phyloP scores from a whole-genome alignment of 1,140 invertebrate species.

The Maconellicoccus hirsutus region DNA sequence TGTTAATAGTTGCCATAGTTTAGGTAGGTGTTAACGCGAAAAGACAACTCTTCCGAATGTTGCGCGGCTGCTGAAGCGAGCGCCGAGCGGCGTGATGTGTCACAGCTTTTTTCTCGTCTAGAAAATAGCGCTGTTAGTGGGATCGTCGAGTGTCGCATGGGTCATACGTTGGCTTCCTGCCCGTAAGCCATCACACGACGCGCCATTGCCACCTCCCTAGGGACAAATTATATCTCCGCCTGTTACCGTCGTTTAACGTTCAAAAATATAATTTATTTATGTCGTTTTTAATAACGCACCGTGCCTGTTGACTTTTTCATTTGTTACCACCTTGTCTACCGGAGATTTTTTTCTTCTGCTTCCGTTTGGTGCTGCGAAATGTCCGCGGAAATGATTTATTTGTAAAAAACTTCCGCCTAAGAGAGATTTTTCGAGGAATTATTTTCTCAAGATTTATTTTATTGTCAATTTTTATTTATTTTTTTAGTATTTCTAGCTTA shows the following conservation, averaged over 20 bases:
- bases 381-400: no score
- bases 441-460: no score
- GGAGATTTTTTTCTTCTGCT: no score
- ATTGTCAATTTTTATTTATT: no score
- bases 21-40: not conserved
- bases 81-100: not conserved
- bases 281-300: not conserved
- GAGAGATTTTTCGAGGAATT: no score
- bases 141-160: not conserved
- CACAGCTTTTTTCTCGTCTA: not conserved
- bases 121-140: not conserved
- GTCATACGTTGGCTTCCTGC: not conserved
- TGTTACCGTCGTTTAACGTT: not conserved
- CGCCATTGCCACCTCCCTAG: not conserved
- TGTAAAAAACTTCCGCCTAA: no score
- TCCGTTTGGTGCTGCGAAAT: no score
- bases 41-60: not conserved
- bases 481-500: no score
- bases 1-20: not conserved
- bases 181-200: conserved; percentile 1
- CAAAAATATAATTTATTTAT: not conserved
- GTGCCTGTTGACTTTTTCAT: not conserved
- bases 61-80: not conserved
- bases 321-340: not conserved
- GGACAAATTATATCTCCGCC: conserved; percentile 7